Conservation (phyloP, 1,140 invertebrate genomes). For the Babylonia areolata region DNA sequence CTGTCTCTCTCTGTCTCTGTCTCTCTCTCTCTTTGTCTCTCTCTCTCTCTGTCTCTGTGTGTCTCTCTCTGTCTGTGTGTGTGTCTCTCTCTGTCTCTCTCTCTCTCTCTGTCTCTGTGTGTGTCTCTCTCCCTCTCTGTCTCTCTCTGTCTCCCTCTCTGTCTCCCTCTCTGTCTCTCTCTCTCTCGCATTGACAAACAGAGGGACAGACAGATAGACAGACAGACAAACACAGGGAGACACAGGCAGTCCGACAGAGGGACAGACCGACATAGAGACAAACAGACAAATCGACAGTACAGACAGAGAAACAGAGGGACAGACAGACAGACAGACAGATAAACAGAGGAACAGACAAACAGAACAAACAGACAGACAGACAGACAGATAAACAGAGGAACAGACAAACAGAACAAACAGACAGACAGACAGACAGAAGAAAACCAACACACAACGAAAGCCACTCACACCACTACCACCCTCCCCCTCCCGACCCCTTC, state of each 20-base stretch:
- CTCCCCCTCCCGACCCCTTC: neutral
- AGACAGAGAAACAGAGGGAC: too few species aligned
- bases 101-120: too few species aligned
- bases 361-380: too few species aligned
- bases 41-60: neutral
- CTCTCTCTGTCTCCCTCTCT: neutral
- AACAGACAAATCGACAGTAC: too few species aligned
- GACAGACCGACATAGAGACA: too few species aligned
- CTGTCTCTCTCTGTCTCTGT: neutral
- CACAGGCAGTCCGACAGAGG: too few species aligned
- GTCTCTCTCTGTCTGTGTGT: neutral
- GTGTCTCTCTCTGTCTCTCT: too few species aligned
- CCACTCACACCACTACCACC: neutral
- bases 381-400: too few species aligned
- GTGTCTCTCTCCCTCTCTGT: neutral
- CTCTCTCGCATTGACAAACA: neutral
- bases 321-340: too few species aligned
- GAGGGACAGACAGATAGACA: neutral
- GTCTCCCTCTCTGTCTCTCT: neutral
- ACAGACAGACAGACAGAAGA: neutral
- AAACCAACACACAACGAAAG: neutral
- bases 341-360: too few species aligned
- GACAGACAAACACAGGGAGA: neutral
- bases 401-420: too few species aligned
- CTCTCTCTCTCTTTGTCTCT: constrained; percentile 1